Percentiles rank a stretch among this genome's conserved stretches.
These are phyloP conservation scores for Solea solea DNA, from an alignment of 2,113 vertebrate species.

Conservation along the genomic window DNA sequence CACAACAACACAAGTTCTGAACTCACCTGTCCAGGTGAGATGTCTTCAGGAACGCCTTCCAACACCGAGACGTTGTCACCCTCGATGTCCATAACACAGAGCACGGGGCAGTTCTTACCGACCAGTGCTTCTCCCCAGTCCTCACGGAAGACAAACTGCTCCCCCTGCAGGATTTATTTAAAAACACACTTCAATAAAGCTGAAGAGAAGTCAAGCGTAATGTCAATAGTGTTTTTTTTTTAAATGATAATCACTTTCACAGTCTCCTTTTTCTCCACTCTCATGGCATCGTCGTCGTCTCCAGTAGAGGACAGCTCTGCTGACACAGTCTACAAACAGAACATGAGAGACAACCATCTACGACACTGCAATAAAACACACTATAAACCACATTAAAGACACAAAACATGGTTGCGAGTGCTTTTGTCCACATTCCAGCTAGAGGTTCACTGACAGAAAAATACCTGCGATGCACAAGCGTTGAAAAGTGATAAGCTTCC, in stretches of 20 bases:
- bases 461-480: background rate
- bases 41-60: slow-evolving; percentile 87
- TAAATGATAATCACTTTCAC: slow-evolving; percentile 63
- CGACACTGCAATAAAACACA: background rate
- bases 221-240: background rate
- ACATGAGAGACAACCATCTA: background rate
- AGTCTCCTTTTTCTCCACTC: slow-evolving; percentile 75
- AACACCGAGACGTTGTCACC: slow-evolving; percentile 87
- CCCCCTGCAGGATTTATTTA: slow-evolving; percentile 75
- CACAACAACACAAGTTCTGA: slow-evolving; percentile 10
- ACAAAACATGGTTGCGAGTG: background rate
- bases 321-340: slow-evolving; percentile 63
- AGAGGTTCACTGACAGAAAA: background rate
- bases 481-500: background rate
- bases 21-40: slow-evolving; percentile 93
- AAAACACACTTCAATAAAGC: background rate
- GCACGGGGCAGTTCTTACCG: slow-evolving; percentile 83
- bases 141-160: slow-evolving; percentile 89
- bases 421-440: background rate
- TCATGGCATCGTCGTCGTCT: slow-evolving; percentile 77
- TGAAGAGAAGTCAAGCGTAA: background rate
- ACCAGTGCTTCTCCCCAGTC: slow-evolving; percentile 92
- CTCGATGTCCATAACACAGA: slow-evolving; percentile 91
- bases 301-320: slow-evolving; percentile 69
- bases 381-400: background rate